Evolutionary conservation across 2,888 invertebrate species (phyloP).

Genomic region (Perithous albicinctus): DNA sequence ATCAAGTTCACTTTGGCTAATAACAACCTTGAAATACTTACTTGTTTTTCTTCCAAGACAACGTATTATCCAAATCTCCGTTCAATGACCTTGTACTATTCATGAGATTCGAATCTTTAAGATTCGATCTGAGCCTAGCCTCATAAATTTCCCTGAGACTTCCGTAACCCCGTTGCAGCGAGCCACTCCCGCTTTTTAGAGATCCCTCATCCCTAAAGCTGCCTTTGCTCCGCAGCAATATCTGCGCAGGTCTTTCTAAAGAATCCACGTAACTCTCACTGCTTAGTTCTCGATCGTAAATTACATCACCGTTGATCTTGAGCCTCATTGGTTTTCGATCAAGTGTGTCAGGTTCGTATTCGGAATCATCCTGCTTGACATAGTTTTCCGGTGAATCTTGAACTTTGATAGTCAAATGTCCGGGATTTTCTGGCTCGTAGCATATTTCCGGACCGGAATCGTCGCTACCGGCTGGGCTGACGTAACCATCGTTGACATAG

Average conservation of each 20-base stretch:
- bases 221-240: conserved; percentile 89
- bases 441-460: conserved; percentile 86
- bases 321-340: conserved; percentile 91
- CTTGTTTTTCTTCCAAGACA: conserved; percentile 78
- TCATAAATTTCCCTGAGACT: conserved; percentile 92
- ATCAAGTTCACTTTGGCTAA: too few relatives aligned
- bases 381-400: conserved; percentile 93
- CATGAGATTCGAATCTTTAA: conserved; percentile 67
- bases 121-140: conserved; percentile 82
- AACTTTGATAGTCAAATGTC: conserved; percentile 93
- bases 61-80: conserved; percentile 68
- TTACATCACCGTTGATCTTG: conserved; percentile 82
- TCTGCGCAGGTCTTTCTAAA: conserved; percentile 86
- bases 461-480: conserved; percentile 85
- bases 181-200: conserved; percentile 80
- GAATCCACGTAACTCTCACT: conserved; percentile 86
- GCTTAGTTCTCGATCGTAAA: conserved; percentile 82
- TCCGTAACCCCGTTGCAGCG: conserved; percentile 86
- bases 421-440: conserved; percentile 89
- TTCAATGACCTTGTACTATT: conserved; percentile 70
- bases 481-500: conserved; percentile 91
- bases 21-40: conserved; percentile 8
- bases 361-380: conserved; percentile 91
- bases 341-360: conserved; percentile 94
- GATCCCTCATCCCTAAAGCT: conserved; percentile 88